A percentile compares a stretch with the other conserved stretches of the same genome.
These are phyloP conservation scores for Blera fallax DNA, from an alignment of 2,888 invertebrate genomes.

Conservation along the genomic window DNA sequence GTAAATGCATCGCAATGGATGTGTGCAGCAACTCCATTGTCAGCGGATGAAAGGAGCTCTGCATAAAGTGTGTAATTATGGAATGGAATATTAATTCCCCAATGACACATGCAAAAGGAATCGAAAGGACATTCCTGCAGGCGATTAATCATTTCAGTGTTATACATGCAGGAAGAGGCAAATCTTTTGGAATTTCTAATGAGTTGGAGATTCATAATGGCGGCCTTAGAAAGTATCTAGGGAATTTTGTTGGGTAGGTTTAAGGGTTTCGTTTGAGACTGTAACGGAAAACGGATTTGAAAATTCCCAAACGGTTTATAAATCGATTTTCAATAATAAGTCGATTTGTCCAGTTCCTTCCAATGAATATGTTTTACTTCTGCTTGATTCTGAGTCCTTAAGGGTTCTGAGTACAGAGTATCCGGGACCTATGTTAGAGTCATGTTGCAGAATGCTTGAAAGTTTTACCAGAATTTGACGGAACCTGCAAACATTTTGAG, in stretches of 20 bases:
- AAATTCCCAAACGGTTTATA: too few species aligned
- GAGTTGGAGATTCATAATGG: slow-evolving; percentile 32
- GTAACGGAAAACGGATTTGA: too few species aligned
- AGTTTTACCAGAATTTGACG: too few species aligned
- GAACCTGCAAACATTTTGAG: too few species aligned
- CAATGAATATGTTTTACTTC: too few species aligned
- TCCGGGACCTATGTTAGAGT: too few species aligned
- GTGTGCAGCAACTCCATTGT: slow-evolving; percentile 29
- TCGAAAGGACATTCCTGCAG: slow-evolving; percentile 61
- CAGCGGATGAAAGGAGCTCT: slow-evolving; percentile 53
- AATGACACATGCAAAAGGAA: slow-evolving; percentile 59
- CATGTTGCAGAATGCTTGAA: too few species aligned
- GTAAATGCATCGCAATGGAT: slow-evolving; percentile 61
- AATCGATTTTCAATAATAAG: too few species aligned
- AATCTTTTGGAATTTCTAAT: background rate
- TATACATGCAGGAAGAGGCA: background rate
- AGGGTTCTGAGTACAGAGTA: too few species aligned
- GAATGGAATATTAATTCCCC: slow-evolving; percentile 67
- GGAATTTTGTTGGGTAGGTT: background rate
- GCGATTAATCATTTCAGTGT: slow-evolving; percentile 54
- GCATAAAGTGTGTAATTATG: slow-evolving; percentile 70
- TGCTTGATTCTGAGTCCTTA: too few species aligned
- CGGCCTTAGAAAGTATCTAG: background rate
- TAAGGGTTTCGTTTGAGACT: too few species aligned
- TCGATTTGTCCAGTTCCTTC: too few species aligned